These are phyloP conservation scores for Danio jaintianensis DNA, from an alignment of 2,797 vertebrate species.

Conservation along the genomic window DNA sequence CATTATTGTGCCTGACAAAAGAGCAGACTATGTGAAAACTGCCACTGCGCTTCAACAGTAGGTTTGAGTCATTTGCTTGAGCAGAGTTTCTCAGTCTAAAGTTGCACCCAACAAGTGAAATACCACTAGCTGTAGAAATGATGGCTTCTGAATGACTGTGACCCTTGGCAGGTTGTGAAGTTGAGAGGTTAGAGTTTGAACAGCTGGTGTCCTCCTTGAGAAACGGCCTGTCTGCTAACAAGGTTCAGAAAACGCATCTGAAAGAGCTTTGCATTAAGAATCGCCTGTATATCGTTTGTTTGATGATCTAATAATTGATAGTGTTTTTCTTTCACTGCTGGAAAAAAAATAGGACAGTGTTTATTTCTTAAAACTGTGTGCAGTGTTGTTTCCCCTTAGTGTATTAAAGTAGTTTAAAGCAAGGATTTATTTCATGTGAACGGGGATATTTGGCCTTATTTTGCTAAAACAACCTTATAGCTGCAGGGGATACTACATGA, in stretches of 20 bases:
- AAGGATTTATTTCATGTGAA: not conserved
- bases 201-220: slow-evolving; percentile 73
- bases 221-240: slow-evolving; percentile 1
- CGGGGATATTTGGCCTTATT: not conserved
- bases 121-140: slow-evolving; percentile 30
- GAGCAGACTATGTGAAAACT: slow-evolving; percentile 4
- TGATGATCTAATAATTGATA: not conserved
- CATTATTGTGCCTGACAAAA: not conserved
- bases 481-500: not conserved
- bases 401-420: not conserved
- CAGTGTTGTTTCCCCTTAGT: not conserved
- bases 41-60: not conserved
- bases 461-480: not conserved
- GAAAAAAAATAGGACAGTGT: no score
- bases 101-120: not conserved
- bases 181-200: slow-evolving; percentile 76
- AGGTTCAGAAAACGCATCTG: not conserved
- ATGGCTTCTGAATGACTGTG: slow-evolving; percentile 50
- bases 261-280: not conserved
- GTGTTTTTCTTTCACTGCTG: not conserved
- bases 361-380: not conserved
- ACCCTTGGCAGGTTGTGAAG: slow-evolving; percentile 77
- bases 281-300: not conserved
- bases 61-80: slow-evolving; percentile 11
- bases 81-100: slow-evolving; percentile 3